Percentiles rank a stretch among this genome's conserved stretches.
These are phyloP conservation scores for Phalacrocorax pelagicus DNA, from an alignment of 2,113 vertebrate species.

Conservation along the genomic window DNA sequence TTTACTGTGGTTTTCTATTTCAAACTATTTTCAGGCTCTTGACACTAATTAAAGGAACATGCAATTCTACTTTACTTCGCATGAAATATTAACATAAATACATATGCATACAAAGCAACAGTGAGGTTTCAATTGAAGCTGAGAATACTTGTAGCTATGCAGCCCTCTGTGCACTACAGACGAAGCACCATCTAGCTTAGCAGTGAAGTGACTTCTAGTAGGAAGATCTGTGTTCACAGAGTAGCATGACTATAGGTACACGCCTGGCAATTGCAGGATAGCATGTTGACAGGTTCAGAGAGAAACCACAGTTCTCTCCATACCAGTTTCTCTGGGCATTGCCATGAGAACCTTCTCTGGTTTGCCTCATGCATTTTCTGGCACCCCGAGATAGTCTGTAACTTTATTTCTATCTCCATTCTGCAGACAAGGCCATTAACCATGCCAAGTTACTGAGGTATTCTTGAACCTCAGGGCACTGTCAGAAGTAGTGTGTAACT, in stretches of 20 bases:
- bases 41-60: conserved; percentile 20
- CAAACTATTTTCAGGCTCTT: conserved; percentile 18
- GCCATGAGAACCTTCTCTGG: not conserved
- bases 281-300: not conserved
- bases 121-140: not conserved
- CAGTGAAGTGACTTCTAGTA: not conserved
- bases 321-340: not conserved
- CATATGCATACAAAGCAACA: not conserved
- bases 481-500: not conserved
- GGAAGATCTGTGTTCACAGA: not conserved
- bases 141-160: not conserved
- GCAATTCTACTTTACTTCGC: not conserved
- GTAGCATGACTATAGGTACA: not conserved
- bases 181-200: not conserved
- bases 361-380: not conserved
- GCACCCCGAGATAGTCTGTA: not conserved
- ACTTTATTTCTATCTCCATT: not conserved
- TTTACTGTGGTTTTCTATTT: conserved; percentile 3
- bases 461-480: not conserved
- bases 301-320: not conserved
- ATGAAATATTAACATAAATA: not conserved
- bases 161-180: not conserved
- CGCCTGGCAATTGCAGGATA: not conserved
- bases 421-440: not conserved
- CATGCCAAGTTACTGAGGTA: not conserved